Base-by-base conservation (phyloP, 2,113 vertebrate genomes). In the Leiothrix lutea region DNA sequence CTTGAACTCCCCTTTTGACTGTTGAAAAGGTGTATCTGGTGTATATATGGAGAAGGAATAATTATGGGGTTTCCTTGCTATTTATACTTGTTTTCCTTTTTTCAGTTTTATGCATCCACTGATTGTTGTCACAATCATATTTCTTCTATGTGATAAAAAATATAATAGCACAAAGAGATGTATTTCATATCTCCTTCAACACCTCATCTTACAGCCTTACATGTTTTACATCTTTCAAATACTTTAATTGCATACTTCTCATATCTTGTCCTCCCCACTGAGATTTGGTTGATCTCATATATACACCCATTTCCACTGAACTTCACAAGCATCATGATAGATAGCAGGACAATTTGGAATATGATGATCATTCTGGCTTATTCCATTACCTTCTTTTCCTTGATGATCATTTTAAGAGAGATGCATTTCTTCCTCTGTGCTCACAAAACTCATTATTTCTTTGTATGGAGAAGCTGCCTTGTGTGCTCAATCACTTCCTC, bases 401-500 rank as follows among this genome's bases (percentile, higher is more conserved):
- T 70, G 54, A 66, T 89, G 80, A 45, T 21, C 21, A 47, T 58
- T 92, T 79, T 45, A 72, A 72, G 31, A 75, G 44, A 42, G 24
- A 58, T 4, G 31, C 50, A 61, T 81, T 96, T 78, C 38, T 85
- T 87, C 33, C 66, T 77, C 65, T 54, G n/a, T 82, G 58, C 53
- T 94, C 61, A 79, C 23, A 85, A 69, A 56, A 66, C 33, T 77
- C 40, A 51, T 80, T 66, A 66, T 91, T 88, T 87, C 87, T 94
- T 84, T 81, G 71, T 91, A 67, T 61, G 54, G 86, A 83, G 62
- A 80, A 33, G 47, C 40, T 86, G 57, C 47, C 22, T 70, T 74
- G 28, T 87, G 66, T 50, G 70, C 50, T 85, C 84, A 88, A 61
- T 93, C 90, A 95, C 57, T 82, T 97, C 83, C 86, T 80, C 20